phyloP scores from a whole-genome alignment of 2,113 vertebrate genomes.

The Alligator mississippiensis region DNA sequence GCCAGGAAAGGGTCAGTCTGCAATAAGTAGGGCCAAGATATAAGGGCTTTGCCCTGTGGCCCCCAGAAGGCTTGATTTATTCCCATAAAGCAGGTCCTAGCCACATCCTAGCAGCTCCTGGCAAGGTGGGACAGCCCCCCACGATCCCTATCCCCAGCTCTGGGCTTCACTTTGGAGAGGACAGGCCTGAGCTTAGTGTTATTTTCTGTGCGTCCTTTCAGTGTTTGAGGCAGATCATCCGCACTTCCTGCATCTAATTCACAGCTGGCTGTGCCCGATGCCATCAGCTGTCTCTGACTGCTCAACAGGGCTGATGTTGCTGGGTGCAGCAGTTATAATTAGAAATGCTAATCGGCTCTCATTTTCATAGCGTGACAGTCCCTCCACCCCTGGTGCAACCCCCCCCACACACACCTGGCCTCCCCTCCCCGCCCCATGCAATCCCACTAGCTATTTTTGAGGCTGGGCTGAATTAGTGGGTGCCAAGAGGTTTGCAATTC shows the following conservation, averaged over 20 bases:
- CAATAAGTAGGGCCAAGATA: too few species aligned
- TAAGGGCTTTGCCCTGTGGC: too few species aligned
- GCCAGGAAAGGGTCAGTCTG: too few species aligned
- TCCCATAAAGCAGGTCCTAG: too few species aligned
- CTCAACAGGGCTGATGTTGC: slow-evolving; percentile 22
- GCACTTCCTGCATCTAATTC: background rate
- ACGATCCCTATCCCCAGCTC: background rate
- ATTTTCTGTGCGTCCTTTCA: slow-evolving; percentile 30
- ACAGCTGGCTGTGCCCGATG: slow-evolving; percentile 36
- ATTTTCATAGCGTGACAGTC: slow-evolving; percentile 59
- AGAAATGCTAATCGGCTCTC: slow-evolving; percentile 70
- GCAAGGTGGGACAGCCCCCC: background rate
- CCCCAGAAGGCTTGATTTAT: too few species aligned
- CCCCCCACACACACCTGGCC: slow-evolving; percentile 7
- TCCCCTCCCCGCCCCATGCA: background rate
- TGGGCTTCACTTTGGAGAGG: background rate
- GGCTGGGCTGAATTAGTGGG: background rate
- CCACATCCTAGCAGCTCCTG: background rate
- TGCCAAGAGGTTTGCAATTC: background rate
- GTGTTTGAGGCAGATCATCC: slow-evolving; percentile 16
- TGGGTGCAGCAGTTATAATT: slow-evolving; percentile 50
- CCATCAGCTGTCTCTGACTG: slow-evolving; percentile 9
- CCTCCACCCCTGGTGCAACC: slow-evolving; percentile 56
- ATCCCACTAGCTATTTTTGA: background rate
- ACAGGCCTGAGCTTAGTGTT: background rate